phyloP scores from a whole-genome alignment of 2,797 vertebrate genomes.

The Amniataba percoides region DNA sequence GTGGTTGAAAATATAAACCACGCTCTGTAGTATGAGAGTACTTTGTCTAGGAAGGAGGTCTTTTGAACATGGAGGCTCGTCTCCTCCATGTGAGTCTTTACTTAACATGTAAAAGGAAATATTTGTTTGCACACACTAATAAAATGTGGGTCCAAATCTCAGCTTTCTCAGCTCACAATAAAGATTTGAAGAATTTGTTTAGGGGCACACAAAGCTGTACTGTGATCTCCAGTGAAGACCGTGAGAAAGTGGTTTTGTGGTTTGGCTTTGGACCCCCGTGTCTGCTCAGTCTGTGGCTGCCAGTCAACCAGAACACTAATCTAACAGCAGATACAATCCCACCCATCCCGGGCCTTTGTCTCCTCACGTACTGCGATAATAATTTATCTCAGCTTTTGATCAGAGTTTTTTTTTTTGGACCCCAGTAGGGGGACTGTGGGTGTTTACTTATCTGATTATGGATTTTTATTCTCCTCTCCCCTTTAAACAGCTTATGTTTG shows the following conservation, averaged over 20 bases:
- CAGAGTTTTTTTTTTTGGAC: slow-evolving; percentile 32
- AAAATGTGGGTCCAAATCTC: not conserved
- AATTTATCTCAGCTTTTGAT: slow-evolving; percentile 72
- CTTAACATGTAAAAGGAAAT: not conserved
- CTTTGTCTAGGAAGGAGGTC: not conserved
- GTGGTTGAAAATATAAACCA: not conserved
- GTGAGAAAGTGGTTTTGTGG: slow-evolving; percentile 78
- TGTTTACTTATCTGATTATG: slow-evolving; percentile 71
- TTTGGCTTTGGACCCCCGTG: slow-evolving; percentile 71
- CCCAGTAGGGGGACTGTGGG: slow-evolving; percentile 48
- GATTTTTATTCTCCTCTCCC: slow-evolving; percentile 54
- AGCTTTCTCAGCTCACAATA: slow-evolving; percentile 9
- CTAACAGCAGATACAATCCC: slow-evolving; percentile 75
- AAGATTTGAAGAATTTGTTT: slow-evolving; percentile 17
- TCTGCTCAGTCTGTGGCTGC: slow-evolving; percentile 79
- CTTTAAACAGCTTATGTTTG: slow-evolving; percentile 58
- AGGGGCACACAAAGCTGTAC: not conserved
- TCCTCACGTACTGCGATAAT: slow-evolving; percentile 75
- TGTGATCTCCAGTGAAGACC: slow-evolving; percentile 38
- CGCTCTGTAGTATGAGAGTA: not conserved
- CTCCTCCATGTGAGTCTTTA: not conserved
- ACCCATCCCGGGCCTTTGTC: slow-evolving; percentile 77
- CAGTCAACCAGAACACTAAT: slow-evolving; percentile 84
- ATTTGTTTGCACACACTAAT: not conserved
- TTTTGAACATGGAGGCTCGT: not conserved